A percentile compares a stretch with the other conserved stretches of the same genome.
These are phyloP conservation scores for Anastrepha obliqua DNA, from an alignment of 1,140 invertebrate genomes.

Conservation along the genomic window DNA sequence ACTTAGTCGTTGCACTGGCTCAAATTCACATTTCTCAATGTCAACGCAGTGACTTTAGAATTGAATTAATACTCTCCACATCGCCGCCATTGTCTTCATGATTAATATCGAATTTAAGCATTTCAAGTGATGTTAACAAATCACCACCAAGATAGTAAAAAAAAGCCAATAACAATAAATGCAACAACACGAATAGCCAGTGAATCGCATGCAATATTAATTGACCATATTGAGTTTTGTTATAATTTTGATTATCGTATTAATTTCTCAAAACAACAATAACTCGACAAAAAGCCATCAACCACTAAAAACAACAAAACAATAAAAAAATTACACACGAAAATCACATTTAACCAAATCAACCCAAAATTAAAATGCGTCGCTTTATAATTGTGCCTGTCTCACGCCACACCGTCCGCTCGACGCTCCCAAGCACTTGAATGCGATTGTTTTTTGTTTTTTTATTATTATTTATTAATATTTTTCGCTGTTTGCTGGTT, in stretches of 20 bases:
- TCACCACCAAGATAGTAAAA: neutral
- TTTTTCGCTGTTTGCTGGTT: neutral
- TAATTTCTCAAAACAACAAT: constrained; percentile 48
- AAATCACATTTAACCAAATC: constrained; percentile 24
- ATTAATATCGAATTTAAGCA: constrained; percentile 41
- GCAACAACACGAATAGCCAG: neutral
- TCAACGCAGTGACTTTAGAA: neutral
- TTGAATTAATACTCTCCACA: neutral
- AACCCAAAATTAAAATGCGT: neutral
- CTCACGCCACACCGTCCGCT: neutral
- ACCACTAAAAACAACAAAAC: neutral
- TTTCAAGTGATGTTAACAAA: constrained; percentile 48
- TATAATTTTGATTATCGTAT: constrained; percentile 45
- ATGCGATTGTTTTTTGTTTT: no score
- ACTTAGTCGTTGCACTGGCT: neutral
- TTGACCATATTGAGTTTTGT: constrained; percentile 48
- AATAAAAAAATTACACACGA: neutral
- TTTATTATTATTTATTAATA: constrained; percentile 4
- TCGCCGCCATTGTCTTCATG: constrained; percentile 25
- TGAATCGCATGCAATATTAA: constrained; percentile 24
- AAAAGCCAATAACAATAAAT: neutral
- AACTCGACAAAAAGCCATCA: neutral
- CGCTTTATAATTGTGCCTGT: neutral
- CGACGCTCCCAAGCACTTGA: neutral
- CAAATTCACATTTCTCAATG: constrained; percentile 46